Evolutionary conservation across 53 echinoderm and acorn worm species (phyloP).

Genomic region (Astropecten irregularis): DNA sequence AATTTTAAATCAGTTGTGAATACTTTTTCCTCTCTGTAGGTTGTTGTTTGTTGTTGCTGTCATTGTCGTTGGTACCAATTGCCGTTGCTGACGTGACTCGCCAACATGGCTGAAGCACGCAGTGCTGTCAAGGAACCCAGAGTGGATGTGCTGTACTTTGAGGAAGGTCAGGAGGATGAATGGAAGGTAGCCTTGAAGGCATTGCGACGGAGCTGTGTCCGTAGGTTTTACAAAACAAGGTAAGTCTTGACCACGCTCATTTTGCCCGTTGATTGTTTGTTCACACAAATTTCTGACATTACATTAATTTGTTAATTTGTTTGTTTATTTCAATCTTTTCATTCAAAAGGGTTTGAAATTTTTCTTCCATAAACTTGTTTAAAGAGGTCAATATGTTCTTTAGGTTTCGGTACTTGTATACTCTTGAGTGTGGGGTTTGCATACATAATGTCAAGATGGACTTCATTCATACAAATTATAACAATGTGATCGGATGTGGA

Average conservation of each 20-base stretch:
- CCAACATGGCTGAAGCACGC: constrained; percentile 85
- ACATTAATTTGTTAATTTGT: too few species aligned
- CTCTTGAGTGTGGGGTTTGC: too few species aligned
- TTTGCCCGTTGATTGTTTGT: neutral
- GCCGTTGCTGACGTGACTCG: too few species aligned
- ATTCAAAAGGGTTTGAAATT: neutral
- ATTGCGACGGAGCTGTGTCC: constrained; percentile 53
- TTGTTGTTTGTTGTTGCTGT: neutral
- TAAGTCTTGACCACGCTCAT: constrained; percentile 12
- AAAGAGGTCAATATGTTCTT: too few species aligned
- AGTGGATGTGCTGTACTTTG: constrained; percentile 71
- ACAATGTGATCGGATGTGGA: too few species aligned
- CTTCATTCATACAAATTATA: too few species aligned
- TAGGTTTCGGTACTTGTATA: too few species aligned
- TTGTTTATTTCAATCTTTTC: neutral
- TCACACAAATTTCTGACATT: too few species aligned
- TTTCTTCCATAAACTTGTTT: too few species aligned
- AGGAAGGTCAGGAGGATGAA: constrained; percentile 59
- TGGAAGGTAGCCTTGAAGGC: constrained; percentile 62
- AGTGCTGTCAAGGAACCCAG: constrained; percentile 77
- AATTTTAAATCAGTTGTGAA: neutral
- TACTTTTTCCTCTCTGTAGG: neutral
- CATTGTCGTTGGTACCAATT: too few species aligned
- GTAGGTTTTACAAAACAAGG: constrained; percentile 72
- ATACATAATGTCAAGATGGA: too few species aligned